Evolutionary conservation across 1,140 invertebrate genomes (phyloP), one percentile per base, ranked within the genome.

Genomic region (Rhizoglyphus robini): DNA sequence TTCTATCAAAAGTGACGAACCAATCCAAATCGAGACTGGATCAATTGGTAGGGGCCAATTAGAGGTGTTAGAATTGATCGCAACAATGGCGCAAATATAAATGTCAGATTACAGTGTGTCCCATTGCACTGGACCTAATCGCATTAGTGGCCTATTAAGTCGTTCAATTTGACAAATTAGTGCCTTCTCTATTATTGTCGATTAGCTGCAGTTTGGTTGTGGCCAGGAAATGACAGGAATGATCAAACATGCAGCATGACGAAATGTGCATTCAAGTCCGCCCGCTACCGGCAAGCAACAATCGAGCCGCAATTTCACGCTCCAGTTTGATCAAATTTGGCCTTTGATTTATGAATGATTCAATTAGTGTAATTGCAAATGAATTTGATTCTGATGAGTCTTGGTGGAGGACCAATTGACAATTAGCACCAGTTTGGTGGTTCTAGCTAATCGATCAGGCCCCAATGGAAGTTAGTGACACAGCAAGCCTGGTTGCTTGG

Each of bases 131-230:
- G 20, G 8, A 27, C 15, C 8, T 54, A 54, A 54, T 54, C 51
- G 51, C 20, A 46, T 46, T 46, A 46, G 41, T 46, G 41, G 41
- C 41, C 41, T 46, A 54, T 54, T 54, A 54, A 54, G 51, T 54
- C 51, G 51, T 54, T 54, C 51, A 54, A 54, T 8, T 54, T 54
- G 51, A 54, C 51, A 54, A 54, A 54, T 54, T 54, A 54, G 51
- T 54, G 51, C 8, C 51, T 46, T 46, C 41, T 20, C 51, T 23
- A 54, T 54, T 54, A 54, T 54, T 25, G 51, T 8, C 51, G 51
- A 54, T 54, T 54, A 54, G 51, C 20, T 54, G 51, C 51, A 8
- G 8, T 54, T 20, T 25, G 51, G 8, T 5, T 54, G 20, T 54
- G 20, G 51, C 15, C 51, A 54, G 51, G 23, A 32, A 54, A 54